Conservation (phyloP, 2,797 vertebrate species). For the Pterois miles region DNA sequence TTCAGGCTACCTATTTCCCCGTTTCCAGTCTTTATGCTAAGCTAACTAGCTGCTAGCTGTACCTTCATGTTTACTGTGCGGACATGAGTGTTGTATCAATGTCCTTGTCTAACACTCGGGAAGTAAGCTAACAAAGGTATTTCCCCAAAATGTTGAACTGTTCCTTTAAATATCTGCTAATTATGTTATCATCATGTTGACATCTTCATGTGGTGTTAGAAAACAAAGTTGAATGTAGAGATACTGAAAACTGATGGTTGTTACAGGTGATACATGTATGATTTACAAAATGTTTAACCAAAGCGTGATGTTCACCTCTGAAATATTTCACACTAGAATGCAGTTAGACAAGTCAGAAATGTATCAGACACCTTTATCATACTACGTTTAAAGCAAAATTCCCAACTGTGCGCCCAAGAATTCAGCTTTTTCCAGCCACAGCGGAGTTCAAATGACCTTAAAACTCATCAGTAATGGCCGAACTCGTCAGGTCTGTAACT, state of each 20-base stretch:
- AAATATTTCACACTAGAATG: neutral
- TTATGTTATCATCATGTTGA: neutral
- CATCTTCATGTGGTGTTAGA: neutral
- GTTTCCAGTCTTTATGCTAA: too few relatives aligned
- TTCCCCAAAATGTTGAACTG: neutral
- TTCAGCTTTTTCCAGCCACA: neutral
- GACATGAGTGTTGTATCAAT: too few relatives aligned
- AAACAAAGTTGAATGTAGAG: neutral
- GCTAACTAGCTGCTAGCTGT: too few relatives aligned
- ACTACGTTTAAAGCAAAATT: neutral
- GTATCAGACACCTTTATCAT: neutral
- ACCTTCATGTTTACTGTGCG: too few relatives aligned
- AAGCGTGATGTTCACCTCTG: neutral
- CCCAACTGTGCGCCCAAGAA: neutral
- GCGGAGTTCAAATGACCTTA: neutral
- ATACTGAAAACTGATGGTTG: neutral
- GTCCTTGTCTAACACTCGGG: too few relatives aligned
- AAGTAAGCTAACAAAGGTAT: too few relatives aligned
- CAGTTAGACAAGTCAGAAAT: neutral
- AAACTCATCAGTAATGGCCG: slow-evolving; percentile 25
- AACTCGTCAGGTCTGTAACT: slow-evolving; percentile 57
- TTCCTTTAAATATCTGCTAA: neutral
- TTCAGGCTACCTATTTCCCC: too few relatives aligned
- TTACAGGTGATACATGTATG: neutral
- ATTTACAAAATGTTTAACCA: neutral